Evolutionary conservation across 2,113 vertebrate genomes (phyloP).

Genomic region (Eolophus roseicapilla): DNA sequence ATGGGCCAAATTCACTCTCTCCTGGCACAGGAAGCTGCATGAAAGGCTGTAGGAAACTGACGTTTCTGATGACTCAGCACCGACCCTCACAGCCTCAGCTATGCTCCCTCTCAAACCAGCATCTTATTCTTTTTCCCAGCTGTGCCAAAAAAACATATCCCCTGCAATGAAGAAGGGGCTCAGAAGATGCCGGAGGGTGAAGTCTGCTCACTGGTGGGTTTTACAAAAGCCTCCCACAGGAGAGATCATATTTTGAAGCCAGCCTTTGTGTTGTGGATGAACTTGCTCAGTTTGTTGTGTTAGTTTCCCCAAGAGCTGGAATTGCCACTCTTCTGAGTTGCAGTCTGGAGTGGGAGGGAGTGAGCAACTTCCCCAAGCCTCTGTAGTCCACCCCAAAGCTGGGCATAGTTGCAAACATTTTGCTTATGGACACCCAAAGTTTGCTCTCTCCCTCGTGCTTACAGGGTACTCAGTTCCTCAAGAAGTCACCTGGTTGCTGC

Average conservation of each 20-base stretch:
- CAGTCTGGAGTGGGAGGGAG: background rate
- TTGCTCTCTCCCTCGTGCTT: background rate
- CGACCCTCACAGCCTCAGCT: background rate
- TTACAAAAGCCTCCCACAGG: background rate
- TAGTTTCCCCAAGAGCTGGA: background rate
- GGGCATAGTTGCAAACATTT: background rate
- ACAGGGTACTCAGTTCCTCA: background rate
- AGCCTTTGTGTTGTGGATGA: background rate
- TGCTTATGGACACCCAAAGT: fast-evolving
- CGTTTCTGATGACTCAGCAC: background rate
- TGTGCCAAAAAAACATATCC: background rate
- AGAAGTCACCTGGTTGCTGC: background rate
- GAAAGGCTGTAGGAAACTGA: background rate
- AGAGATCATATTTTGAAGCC: background rate
- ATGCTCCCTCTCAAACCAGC: background rate
- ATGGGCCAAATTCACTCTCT: background rate
- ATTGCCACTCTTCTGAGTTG: background rate
- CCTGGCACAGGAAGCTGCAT: background rate
- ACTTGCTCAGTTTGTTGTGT: background rate
- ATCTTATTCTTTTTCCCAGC: background rate
- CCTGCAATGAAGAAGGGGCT: background rate
- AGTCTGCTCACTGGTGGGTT: background rate
- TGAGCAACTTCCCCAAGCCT: background rate
- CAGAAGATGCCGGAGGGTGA: fast-evolving
- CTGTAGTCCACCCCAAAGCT: background rate